phyloP scores from a whole-genome alignment of 2,888 invertebrate genomes.

The Carpatolechia fugitivella region DNA sequence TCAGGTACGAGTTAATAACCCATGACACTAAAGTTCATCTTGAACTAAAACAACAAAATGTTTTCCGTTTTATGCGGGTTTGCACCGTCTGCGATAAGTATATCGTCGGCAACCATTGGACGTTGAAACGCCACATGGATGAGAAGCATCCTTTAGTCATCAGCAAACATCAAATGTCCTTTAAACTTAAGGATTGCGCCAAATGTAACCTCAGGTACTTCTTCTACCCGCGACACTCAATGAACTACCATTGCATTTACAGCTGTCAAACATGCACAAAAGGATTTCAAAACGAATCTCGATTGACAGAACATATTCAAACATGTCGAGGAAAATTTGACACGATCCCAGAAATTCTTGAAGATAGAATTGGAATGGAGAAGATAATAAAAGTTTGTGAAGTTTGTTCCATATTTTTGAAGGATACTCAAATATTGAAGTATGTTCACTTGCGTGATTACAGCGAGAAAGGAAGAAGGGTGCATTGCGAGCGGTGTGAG shows the following conservation, averaged over 20 bases:
- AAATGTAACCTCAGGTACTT: conserved; percentile 24
- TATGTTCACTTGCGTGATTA: conserved; percentile 29
- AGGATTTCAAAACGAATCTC: not conserved
- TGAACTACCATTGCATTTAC: conserved; percentile 23
- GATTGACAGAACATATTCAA: not conserved
- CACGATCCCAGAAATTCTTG: not conserved
- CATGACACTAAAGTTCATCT: not conserved
- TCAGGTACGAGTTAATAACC: not conserved
- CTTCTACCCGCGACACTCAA: conserved; percentile 14
- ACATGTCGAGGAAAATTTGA: not conserved
- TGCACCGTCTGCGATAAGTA: conserved; percentile 41
- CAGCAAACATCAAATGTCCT: not conserved
- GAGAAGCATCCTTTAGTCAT: conserved; percentile 8
- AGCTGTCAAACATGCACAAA: not conserved
- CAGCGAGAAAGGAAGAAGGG: conserved; percentile 26
- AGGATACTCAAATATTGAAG: conserved; percentile 20
- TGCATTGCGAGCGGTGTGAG: conserved; percentile 33
- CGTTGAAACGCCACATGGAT: conserved; percentile 20
- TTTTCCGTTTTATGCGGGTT: not conserved
- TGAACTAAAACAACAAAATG: not conserved
- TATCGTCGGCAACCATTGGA: conserved; percentile 25
- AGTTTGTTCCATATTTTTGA: conserved; percentile 36
- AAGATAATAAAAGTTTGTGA: conserved; percentile 30
- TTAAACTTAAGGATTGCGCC: conserved; percentile 11
- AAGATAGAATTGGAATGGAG: not conserved